Evolutionary conservation across 2,797 vertebrate genomes (phyloP).

Genomic region (Kryptolebias ocellatus): DNA sequence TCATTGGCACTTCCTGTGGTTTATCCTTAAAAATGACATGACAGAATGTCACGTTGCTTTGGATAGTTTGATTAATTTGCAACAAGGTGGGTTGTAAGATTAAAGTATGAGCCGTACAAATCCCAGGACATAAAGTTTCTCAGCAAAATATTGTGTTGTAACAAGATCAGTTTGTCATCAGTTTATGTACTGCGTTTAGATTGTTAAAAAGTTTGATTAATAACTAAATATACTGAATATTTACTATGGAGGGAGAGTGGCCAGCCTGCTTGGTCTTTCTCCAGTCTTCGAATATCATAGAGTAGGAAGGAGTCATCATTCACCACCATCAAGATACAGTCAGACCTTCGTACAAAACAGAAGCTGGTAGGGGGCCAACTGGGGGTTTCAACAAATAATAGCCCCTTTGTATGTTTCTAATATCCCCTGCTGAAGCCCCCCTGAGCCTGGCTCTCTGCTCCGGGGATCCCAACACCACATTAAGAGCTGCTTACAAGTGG

Average conservation of each 20-base stretch:
- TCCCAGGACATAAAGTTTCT: neutral
- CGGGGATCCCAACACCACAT: constrained; percentile 73
- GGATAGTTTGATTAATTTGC: neutral
- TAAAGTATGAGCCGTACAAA: neutral
- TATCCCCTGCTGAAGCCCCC: constrained; percentile 66
- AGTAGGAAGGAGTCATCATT: constrained; percentile 58
- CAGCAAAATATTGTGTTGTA: neutral
- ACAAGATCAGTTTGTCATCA: too few species aligned
- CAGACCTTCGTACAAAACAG: constrained; percentile 63
- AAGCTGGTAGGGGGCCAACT: constrained; percentile 63
- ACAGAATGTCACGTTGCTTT: too few species aligned
- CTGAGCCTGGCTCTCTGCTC: constrained; percentile 51
- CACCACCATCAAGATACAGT: constrained; percentile 55
- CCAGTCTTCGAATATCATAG: constrained; percentile 10
- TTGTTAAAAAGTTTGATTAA: neutral
- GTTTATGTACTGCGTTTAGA: neutral
- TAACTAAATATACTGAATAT: neutral
- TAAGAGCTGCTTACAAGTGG: constrained; percentile 79
- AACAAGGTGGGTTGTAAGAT: neutral
- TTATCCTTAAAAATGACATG: too few species aligned
- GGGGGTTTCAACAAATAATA: constrained; percentile 74
- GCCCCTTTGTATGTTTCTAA: constrained; percentile 73
- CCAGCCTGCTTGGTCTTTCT: constrained; percentile 4
- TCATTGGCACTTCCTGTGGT: neutral
- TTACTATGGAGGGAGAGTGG: constrained; percentile 3